Base-by-base conservation (phyloP, 2,888 invertebrate genomes). In the Cosmia pyralina region DNA sequence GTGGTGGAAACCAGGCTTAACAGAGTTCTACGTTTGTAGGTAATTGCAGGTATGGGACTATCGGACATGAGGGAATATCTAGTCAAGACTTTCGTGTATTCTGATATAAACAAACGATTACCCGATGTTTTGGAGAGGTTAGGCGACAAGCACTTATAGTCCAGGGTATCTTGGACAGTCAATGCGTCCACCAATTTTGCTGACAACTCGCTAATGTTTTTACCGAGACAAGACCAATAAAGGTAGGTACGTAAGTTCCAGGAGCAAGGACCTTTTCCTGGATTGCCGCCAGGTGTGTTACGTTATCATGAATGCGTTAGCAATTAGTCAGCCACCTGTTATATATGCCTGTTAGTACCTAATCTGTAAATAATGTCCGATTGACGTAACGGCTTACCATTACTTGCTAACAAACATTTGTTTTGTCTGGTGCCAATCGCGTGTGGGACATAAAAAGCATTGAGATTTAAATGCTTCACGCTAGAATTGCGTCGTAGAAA, bases 271-370 rank as follows among this genome's bases (percentile, higher is more conserved):
- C 59, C 84, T 73, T 4, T 28, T 8, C 46, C 48, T 82, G 77
- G 70, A 57, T 46, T 15, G 22, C 59, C 50, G 81, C 82, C 82
- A 80, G 68, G 50, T 75, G 63, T 57, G 19, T n/a, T 48, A 48
- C 17, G 38, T 50, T 72, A 77, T 77, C 53, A 62, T 28, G 2
- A 81, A 71, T 57, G 68, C 60, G 38, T 46, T 52, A 62, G 38
- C 34, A 28, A 77, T 77, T 82, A 85, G 72, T 75, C 80, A 85
- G 72, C 73, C 80, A 84, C 57, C 59, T 10, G 28, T 69, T 50
- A 69, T 50, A 19, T 69, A 52, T n/a, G 69, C n/a, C 28, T 69
- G 17, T 10, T 28, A 58, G 60, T 81, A 72, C 3, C 2, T 28
- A 1, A 77, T 69, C 68, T 44, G 67, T 75, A 77, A 73, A 70